These are phyloP conservation scores for Galeopterus variegatus DNA, from an alignment of 2,113 vertebrate species.

Conservation along the genomic window DNA sequence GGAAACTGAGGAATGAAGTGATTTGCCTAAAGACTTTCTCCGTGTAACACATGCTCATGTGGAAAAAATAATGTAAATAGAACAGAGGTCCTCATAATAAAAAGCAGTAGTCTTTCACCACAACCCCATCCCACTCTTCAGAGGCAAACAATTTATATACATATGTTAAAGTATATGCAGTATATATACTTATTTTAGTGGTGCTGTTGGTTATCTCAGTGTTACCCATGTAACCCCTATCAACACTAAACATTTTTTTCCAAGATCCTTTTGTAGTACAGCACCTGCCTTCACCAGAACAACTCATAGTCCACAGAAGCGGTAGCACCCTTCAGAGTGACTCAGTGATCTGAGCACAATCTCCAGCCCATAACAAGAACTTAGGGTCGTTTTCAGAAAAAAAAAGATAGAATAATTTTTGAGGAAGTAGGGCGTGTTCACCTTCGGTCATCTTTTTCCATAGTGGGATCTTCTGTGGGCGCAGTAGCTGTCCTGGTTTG, in stretches of 20 bases:
- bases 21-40: neutral
- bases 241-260: neutral
- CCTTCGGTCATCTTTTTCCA: neutral
- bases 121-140: neutral
- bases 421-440: neutral
- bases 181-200: neutral
- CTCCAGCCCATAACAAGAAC: neutral
- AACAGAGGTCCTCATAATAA: neutral
- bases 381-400: neutral
- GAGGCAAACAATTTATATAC: neutral
- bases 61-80: neutral
- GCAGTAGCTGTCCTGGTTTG: neutral
- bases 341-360: neutral
- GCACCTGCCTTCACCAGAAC: neutral
- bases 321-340: neutral
- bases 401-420: neutral
- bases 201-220: neutral
- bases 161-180: neutral
- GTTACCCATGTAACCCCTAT: neutral
- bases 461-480: neutral
- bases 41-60: neutral
- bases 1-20: neutral
- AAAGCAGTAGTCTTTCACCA: neutral
- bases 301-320: neutral
- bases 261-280: accelerated